These are phyloP conservation scores for Ceratothoa steindachneri DNA, from an alignment of 2,888 invertebrate species.

Conservation along the genomic window DNA sequence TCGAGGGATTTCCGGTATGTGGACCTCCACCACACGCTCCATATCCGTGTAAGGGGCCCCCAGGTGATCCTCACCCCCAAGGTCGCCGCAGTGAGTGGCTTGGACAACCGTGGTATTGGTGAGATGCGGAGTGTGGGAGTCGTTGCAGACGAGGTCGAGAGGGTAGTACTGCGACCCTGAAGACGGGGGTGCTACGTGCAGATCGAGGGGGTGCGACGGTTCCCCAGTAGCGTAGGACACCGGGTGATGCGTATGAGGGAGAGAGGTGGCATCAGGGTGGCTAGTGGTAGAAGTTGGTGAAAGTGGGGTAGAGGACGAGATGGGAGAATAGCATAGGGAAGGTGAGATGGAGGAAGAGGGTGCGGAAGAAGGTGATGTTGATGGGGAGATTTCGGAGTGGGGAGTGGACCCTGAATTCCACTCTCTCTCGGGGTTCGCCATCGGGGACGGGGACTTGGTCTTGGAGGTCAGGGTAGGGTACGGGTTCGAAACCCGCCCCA, in stretches of 20 bases:
- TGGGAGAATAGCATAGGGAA: too few relatives aligned
- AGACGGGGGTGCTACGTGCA: slow-evolving; percentile 28
- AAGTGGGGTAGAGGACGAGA: slow-evolving; percentile 9
- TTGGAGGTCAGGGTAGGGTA: slow-evolving; percentile 32
- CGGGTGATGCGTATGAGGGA: slow-evolving; percentile 5
- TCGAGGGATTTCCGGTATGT: slow-evolving; percentile 36
- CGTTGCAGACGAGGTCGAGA: slow-evolving; percentile 12
- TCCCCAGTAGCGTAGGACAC: slow-evolving; percentile 19
- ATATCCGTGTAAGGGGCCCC: slow-evolving; percentile 9
- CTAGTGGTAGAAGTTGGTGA: too few relatives aligned
- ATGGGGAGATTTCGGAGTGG: slow-evolving; percentile 34
- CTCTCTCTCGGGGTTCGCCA: slow-evolving; percentile 1
- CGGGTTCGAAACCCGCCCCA: slow-evolving; percentile 48
- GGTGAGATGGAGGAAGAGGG: not conserved
- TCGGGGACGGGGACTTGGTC: slow-evolving; percentile 20
- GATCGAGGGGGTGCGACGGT: slow-evolving; percentile 35
- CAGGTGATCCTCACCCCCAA: slow-evolving; percentile 2
- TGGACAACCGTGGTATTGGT: not conserved
- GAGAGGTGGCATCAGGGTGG: slow-evolving; percentile 1
- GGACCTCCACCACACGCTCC: slow-evolving; percentile 39
- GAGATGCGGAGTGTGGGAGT: not conserved
- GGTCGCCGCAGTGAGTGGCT: not conserved
- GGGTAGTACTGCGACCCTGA: slow-evolving; percentile 20
- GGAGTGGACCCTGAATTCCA: slow-evolving; percentile 39
- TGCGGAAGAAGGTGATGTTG: slow-evolving; percentile 19